Base-by-base conservation (phyloP, 2,888 invertebrate genomes). In the Heteromyza rotundicornis region DNA sequence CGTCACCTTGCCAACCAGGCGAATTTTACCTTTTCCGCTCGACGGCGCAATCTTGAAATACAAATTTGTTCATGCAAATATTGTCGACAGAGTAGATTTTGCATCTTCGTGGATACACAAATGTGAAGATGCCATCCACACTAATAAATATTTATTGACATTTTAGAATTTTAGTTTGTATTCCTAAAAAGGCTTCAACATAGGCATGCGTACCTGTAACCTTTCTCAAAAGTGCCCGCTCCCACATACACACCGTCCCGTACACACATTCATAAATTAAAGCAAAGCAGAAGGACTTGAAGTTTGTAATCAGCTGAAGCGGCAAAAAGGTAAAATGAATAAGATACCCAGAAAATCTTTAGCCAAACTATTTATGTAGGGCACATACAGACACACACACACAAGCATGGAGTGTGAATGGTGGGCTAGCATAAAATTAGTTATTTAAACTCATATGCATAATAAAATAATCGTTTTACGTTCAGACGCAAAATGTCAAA, bases 141-240 rank as follows among this genome's bases (percentile, higher is more conserved):
- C 32, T 54, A 36, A 54, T 54, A 54, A 54, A 54, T 54, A 54
- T 54, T 54, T 54, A 54, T 54, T 54, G 54, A 19, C 36, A 54
- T 54, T 54, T 54, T 36, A 36, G 35, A 35, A 27, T 27, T 24
- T 27, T 52, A 52, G 14, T 23, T 23, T 52, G 16, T 27, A 27
- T 52, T 8, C 10, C 24, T 23, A 27, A 23, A 52, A 16, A 20
- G 16, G 8, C 27, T 36, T 32, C 19, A 40, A n/a, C 5, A 40
- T 40, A n/a, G 10, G n/a, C 40, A 40, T 3, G 40, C 40, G n/a
- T n/a, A n/a, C n/a, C n/a, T n/a, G n/a, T n/a, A n/a, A n/a, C n/a
- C n/a, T n/a, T n/a, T n/a, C n/a, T n/a, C n/a, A n/a, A n/a, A n/a
- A n/a, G n/a, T n/a, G n/a, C n/a, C n/a, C n/a, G n/a, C n/a, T n/a